Percentiles rank a stretch among this genome's conserved stretches.
Evolutionary conservation across 1,140 invertebrate species (phyloP).

Genomic region (Ooceraea biroi): DNA sequence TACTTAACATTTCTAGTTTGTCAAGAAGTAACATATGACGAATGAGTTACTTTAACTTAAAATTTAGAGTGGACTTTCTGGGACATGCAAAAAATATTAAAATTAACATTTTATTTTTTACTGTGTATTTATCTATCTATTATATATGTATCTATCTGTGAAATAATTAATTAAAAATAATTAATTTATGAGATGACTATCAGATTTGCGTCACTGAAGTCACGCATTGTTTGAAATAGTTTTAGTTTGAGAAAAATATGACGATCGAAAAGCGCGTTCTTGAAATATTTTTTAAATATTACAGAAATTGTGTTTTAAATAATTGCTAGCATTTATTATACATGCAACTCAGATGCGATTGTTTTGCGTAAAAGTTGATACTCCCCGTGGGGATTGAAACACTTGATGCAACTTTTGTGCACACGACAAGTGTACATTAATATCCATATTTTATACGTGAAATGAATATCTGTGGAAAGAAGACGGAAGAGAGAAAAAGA

Average conservation of each 20-base stretch:
- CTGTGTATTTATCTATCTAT: neutral
- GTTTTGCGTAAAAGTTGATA: too few relatives aligned
- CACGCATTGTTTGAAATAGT: neutral
- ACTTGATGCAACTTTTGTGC: too few relatives aligned
- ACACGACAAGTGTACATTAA: neutral
- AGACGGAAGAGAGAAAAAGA: neutral
- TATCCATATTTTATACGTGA: neutral
- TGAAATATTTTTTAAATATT: neutral
- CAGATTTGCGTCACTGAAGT: neutral
- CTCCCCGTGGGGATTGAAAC: neutral
- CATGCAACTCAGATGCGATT: too few relatives aligned
- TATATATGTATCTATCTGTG: neutral
- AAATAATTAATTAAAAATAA: neutral
- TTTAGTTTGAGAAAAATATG: neutral
- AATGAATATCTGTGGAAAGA: slow-evolving; percentile 5
- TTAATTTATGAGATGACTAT: neutral
- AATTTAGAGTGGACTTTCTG: too few relatives aligned
- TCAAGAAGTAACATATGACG: too few relatives aligned
- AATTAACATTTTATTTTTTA: slow-evolving; percentile 15
- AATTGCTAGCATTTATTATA: too few relatives aligned
- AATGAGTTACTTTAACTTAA: too few relatives aligned
- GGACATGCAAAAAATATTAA: too few relatives aligned
- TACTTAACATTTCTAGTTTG: too few relatives aligned
- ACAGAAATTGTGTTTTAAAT: neutral
- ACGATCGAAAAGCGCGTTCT: neutral